Conservation (phyloP, 2,888 invertebrate genomes). For the Drosophila atroscutellata region DNA sequence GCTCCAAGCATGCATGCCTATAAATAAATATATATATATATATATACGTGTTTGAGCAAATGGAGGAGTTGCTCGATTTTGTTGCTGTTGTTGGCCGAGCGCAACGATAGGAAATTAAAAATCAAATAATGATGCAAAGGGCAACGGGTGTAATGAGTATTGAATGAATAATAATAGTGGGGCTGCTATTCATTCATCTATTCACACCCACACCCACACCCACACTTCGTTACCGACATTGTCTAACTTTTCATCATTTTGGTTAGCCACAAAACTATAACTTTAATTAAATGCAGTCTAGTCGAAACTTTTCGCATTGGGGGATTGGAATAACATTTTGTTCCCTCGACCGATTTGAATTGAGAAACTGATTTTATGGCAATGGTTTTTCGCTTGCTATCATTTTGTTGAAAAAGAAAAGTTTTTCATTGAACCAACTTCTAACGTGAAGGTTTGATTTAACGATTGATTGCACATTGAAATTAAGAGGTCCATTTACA, state of each 20-base stretch:
- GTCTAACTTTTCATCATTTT: not conserved
- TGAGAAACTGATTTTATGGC: not conserved
- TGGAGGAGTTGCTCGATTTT: constrained; percentile 9
- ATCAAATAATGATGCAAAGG: constrained; percentile 5
- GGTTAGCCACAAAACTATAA: constrained; percentile 8
- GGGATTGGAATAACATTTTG: not conserved
- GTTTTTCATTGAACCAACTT: not conserved
- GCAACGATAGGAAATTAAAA: constrained; percentile 37
- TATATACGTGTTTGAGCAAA: not conserved
- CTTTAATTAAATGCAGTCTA: not conserved
- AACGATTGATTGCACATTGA: not conserved
- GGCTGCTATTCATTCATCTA: constrained; percentile 3
- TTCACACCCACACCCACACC: not conserved
- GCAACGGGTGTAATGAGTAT: not conserved
- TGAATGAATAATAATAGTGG: not conserved
- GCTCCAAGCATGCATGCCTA: not conserved
- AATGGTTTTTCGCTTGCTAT: not conserved
- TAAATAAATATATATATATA: no score
- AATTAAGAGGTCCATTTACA: not conserved
- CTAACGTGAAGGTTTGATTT: not conserved
- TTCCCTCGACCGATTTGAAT: not conserved
- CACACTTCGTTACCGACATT: constrained; percentile 3
- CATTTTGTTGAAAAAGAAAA: not conserved
- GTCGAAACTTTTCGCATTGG: not conserved
- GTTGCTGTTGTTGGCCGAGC: constrained; percentile 18